phyloP scores from a whole-genome alignment of 1,140 invertebrate genomes.

The Caenorhabditis inopinata region DNA sequence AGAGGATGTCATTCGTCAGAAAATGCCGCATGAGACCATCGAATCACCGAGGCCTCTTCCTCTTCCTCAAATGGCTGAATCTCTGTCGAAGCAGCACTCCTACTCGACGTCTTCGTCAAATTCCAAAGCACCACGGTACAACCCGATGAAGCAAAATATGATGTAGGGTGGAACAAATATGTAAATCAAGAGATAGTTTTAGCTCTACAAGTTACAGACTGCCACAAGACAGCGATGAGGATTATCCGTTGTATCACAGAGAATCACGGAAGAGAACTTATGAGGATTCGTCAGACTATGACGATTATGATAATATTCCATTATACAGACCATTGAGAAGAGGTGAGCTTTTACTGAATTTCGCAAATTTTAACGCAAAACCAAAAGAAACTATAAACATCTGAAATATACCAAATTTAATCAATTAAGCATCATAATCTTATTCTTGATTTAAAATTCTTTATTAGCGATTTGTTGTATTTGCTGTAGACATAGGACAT shows the following conservation, averaged over 20 bases:
- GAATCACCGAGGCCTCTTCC: not conserved
- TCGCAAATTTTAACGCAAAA: too few relatives aligned
- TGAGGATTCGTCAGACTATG: slow-evolving; percentile 12
- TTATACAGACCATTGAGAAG: slow-evolving; percentile 15
- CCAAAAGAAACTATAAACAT: too few relatives aligned
- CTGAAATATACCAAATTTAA: too few relatives aligned
- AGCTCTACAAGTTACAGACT: not conserved
- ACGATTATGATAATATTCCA: slow-evolving; percentile 26
- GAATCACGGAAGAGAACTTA: not conserved
- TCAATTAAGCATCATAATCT: too few relatives aligned
- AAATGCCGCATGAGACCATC: not conserved
- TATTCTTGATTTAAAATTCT: too few relatives aligned
- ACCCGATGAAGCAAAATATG: not conserved
- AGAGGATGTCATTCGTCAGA: not conserved
- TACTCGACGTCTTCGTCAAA: slow-evolving; percentile 21
- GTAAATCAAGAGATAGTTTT: not conserved
- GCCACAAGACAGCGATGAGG: not conserved
- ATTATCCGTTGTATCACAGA: slow-evolving; percentile 10
- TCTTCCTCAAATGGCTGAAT: not conserved
- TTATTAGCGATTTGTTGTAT: too few relatives aligned
- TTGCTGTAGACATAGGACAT: too few relatives aligned
- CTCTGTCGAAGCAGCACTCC: not conserved
- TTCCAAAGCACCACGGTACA: not conserved
- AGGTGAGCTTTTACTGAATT: not conserved
- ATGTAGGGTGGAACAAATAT: not conserved